Conservation (phyloP, 2,797 vertebrate genomes). For the Falco peregrinus region DNA sequence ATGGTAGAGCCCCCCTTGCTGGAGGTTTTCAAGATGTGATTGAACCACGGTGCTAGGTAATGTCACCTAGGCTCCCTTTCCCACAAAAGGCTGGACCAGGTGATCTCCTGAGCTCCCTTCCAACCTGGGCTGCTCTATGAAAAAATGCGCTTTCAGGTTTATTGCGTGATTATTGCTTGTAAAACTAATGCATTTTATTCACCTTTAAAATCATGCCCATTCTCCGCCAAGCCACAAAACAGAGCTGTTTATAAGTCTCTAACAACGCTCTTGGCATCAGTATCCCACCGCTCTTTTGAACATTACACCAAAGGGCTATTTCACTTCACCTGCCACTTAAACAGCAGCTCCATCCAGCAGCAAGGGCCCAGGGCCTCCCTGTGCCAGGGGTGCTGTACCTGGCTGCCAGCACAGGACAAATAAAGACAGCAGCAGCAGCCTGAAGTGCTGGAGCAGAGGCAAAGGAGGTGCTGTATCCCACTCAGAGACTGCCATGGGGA, state of each 20-base stretch:
- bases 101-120: background rate
- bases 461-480: rapidly evolving
- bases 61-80: background rate
- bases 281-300: background rate
- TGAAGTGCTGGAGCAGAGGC: background rate
- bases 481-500: rapidly evolving
- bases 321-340: background rate
- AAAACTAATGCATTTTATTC: conserved; percentile 19
- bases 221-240: background rate
- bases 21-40: background rate
- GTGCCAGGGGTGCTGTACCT: rapidly evolving
- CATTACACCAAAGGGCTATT: background rate
- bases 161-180: background rate
- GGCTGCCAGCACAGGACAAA: background rate
- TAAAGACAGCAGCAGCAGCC: background rate
- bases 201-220: background rate
- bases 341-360: background rate
- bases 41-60: background rate
- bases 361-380: background rate
- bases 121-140: background rate
- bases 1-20: rapidly evolving
- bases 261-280: background rate
- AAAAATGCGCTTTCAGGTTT: background rate
- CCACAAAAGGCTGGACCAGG: background rate
- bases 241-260: background rate